Evolutionary conservation across 2,888 invertebrate genomes (phyloP).

Genomic region (Gnatocerus cornutus): DNA sequence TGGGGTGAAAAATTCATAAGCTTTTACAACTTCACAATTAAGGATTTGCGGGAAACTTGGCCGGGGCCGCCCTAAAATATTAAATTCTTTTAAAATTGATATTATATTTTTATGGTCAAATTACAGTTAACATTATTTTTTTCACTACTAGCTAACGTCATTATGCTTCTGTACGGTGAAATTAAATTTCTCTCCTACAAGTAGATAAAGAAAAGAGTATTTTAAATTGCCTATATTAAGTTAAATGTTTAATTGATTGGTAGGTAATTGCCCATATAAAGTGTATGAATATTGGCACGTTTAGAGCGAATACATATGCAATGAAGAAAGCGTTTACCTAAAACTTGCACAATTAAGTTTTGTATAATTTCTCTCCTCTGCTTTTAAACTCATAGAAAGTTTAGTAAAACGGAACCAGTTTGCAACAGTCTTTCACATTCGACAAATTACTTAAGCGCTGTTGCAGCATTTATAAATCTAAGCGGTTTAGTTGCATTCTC

Average conservation of each 20-base stretch:
- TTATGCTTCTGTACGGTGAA: no score
- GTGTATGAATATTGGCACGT: not conserved
- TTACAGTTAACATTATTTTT: not conserved
- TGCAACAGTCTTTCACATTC: constrained; percentile 3
- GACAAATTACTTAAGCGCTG: constrained; percentile 7
- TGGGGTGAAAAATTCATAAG: constrained; percentile 41
- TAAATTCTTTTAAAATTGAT: not conserved
- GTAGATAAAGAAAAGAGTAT: no score
- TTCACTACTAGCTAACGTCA: no score
- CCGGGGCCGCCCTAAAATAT: not conserved
- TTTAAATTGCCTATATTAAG: no score
- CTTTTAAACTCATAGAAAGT: constrained; percentile 4
- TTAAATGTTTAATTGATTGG: no score
- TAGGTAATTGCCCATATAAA: no score
- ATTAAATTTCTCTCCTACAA: no score
- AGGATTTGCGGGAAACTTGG: not conserved
- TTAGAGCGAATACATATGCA: not conserved
- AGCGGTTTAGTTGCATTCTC: not conserved
- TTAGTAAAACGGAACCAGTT: not conserved
- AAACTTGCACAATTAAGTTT: constrained; percentile 2
- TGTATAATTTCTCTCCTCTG: not conserved
- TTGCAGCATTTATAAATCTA: constrained; percentile 11
- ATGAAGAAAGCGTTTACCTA: not conserved
- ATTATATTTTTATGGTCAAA: not conserved
- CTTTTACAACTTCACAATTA: constrained; percentile 37